phyloP scores from a whole-genome alignment of 1,140 invertebrate species.

The Drosophila subpulchrella region DNA sequence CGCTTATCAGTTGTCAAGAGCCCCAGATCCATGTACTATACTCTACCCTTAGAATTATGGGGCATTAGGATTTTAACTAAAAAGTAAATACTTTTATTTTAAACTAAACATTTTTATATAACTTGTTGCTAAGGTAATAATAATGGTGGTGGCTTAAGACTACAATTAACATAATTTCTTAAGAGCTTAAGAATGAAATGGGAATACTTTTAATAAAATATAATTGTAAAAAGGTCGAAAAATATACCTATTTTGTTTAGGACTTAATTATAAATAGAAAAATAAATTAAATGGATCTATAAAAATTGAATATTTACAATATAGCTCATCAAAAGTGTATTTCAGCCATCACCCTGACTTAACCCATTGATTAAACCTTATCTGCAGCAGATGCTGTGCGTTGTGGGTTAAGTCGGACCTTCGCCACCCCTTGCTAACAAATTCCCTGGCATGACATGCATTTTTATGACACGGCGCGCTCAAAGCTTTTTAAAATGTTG shows the following conservation, averaged over 20 bases:
- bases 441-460: constrained; percentile 68
- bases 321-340: constrained; percentile 2
- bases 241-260: too few relatives aligned
- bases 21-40: constrained; percentile 14
- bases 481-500: constrained; percentile 57
- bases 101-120: too few relatives aligned
- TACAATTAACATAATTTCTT: too few relatives aligned
- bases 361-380: constrained; percentile 22
- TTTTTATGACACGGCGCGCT: constrained; percentile 66
- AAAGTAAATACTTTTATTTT: too few relatives aligned
- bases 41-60: background rate
- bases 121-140: too few relatives aligned
- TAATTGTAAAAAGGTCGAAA: too few relatives aligned
- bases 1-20: constrained; percentile 44
- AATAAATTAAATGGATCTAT: background rate
- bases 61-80: background rate
- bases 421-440: constrained; percentile 3
- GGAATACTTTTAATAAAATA: too few relatives aligned
- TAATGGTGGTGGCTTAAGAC: too few relatives aligned
- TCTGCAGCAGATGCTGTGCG: constrained; percentile 44
- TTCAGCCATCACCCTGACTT: background rate
- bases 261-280: too few relatives aligned
- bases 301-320: background rate
- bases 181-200: too few relatives aligned
- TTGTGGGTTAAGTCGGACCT: constrained; percentile 22